Percentiles rank a stretch among this genome's conserved stretches.
Conservation (phyloP, 2,888 invertebrate species). For the Megamerina dolium region DNA sequence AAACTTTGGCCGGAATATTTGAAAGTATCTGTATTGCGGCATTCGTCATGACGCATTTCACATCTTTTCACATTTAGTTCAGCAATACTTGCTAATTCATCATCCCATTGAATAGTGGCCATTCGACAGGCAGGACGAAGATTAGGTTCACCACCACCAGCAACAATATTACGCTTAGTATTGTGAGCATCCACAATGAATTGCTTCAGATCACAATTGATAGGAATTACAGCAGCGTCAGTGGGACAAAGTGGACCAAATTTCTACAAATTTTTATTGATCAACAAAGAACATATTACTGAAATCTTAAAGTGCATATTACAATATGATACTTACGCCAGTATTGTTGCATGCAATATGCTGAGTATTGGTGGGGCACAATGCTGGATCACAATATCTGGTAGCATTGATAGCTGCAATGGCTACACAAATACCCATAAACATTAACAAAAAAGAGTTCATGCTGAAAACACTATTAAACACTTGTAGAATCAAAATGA, state of each 20-base stretch:
- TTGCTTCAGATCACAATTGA: neutral
- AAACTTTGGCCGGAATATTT: constrained; percentile 34
- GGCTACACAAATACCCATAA: no score
- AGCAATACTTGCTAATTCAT: constrained; percentile 33
- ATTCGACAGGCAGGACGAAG: constrained; percentile 30
- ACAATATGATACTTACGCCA: neutral
- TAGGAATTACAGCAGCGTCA: neutral
- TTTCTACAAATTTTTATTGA: no score
- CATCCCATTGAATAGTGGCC: constrained; percentile 37
- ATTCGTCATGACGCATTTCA: constrained; percentile 28
- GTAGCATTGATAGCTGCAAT: no score
- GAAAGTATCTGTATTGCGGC: constrained; percentile 32
- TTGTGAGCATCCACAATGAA: constrained; percentile 7
- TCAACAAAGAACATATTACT: no score
- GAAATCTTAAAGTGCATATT: neutral
- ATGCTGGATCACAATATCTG: no score
- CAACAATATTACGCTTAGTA: constrained; percentile 14
- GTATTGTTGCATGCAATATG: neutral
- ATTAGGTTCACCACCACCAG: constrained; percentile 17
- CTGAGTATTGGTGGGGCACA: no score
- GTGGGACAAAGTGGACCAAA: neutral
- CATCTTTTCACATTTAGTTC: constrained; percentile 31
- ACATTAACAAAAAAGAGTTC: no score
- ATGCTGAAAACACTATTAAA: no score
- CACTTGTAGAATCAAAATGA: no score